A percentile compares a stretch with the other conserved stretches of the same genome.
phyloP scores from a whole-genome alignment of 1,140 invertebrate species.

The Drosophila kanapiae region DNA sequence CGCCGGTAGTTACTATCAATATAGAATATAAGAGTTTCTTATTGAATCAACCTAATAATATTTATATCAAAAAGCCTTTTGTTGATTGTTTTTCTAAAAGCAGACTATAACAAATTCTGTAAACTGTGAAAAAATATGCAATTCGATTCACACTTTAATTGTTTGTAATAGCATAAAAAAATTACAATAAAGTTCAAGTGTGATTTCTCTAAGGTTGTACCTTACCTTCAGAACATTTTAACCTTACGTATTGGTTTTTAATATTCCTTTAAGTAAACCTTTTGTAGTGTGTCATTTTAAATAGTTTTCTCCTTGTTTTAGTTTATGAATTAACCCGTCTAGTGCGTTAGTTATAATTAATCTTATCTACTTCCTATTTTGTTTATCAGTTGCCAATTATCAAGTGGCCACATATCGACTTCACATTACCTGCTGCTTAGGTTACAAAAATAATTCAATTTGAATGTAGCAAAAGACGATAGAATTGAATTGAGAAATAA shows the following conservation, averaged over 20 bases:
- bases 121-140: not conserved
- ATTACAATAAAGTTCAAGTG: too few species aligned
- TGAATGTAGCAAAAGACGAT: too few species aligned
- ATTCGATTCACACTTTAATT: not conserved
- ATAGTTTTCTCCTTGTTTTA: not conserved
- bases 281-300: not conserved
- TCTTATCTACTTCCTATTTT: constrained; percentile 21
- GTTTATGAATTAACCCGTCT: constrained; percentile 1
- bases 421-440: not conserved
- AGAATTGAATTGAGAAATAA: not conserved
- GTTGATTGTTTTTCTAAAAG: not conserved
- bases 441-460: not conserved
- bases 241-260: not conserved
- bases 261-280: not conserved
- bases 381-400: constrained; percentile 5
- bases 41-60: too few species aligned
- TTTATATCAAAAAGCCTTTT: too few species aligned
- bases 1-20: not conserved
- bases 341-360: not conserved
- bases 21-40: too few species aligned
- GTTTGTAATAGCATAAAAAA: too few species aligned
- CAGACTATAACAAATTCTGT: not conserved
- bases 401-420: not conserved
- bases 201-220: too few species aligned
- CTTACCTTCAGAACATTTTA: too few species aligned